A percentile compares a stretch with the other conserved stretches of the same genome.
These are phyloP conservation scores for Callopanchax toddi DNA, from an alignment of 2,113 vertebrate species.

Conservation along the genomic window DNA sequence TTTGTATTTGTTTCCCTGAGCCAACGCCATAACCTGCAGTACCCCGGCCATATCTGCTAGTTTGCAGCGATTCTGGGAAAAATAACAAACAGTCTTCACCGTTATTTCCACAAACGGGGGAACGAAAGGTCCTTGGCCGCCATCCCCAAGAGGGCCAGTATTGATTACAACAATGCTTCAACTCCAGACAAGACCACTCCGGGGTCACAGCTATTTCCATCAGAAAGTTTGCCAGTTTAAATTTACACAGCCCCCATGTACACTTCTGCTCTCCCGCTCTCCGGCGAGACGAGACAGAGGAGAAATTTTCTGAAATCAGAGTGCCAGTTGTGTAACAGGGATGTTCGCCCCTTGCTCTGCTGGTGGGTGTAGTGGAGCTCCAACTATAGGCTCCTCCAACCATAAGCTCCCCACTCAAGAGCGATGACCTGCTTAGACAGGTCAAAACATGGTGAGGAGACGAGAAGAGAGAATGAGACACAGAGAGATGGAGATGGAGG, in stretches of 20 bases:
- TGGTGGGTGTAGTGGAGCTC: slow-evolving; percentile 80
- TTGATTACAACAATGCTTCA: slow-evolving; percentile 85
- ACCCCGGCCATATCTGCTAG: slow-evolving; percentile 78
- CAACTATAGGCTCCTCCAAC: slow-evolving; percentile 78
- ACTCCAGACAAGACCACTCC: slow-evolving; percentile 79
- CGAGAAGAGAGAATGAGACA: slow-evolving; percentile 31
- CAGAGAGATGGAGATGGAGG: slow-evolving; percentile 28
- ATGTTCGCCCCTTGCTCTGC: slow-evolving; percentile 79
- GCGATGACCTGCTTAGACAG: slow-evolving; percentile 77
- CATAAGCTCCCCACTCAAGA: slow-evolving; percentile 73
- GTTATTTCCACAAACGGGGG: slow-evolving; percentile 82
- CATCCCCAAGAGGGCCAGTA: slow-evolving; percentile 78
- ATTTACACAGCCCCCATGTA: slow-evolving; percentile 76
- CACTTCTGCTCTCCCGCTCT: slow-evolving; percentile 69
- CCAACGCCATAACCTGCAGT: slow-evolving; percentile 77
- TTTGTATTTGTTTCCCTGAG: slow-evolving; percentile 75
- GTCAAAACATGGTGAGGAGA: slow-evolving; percentile 72
- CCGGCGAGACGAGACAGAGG: slow-evolving; percentile 71
- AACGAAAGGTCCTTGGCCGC: slow-evolving; percentile 81
- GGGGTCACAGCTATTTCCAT: slow-evolving; percentile 83
- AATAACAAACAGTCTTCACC: slow-evolving; percentile 82
- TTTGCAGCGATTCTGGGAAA: slow-evolving; percentile 78
- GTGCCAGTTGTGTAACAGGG: slow-evolving; percentile 78
- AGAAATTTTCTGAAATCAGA: slow-evolving; percentile 75
- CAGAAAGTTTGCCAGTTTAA: slow-evolving; percentile 84